A percentile compares a stretch with the other conserved stretches of the same genome.
These are phyloP conservation scores for Cynodonichthys magdalenae DNA, from an alignment of 2,797 vertebrate species.

Conservation along the genomic window DNA sequence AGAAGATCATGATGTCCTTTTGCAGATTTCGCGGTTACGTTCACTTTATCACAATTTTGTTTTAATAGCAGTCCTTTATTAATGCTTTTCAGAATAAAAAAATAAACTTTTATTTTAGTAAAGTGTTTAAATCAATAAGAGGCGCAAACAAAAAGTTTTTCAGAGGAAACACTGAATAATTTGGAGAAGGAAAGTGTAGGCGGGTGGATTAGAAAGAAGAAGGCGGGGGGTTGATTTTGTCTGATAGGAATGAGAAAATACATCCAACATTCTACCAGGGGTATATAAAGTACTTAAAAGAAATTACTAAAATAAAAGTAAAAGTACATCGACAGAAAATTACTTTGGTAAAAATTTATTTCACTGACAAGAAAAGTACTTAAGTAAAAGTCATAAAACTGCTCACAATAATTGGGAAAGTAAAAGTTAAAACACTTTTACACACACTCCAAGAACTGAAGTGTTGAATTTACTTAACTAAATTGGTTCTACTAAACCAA, in stretches of 20 bases:
- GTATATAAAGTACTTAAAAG: too few relatives aligned
- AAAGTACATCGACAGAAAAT: too few relatives aligned
- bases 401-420: too few relatives aligned
- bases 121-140: conserved; percentile 29
- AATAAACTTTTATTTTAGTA: neutral
- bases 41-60: conserved; percentile 13
- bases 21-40: neutral
- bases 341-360: too few relatives aligned
- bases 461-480: too few relatives aligned
- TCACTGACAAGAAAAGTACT: too few relatives aligned
- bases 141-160: conserved; percentile 38
- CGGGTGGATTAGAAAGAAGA: conserved; percentile 3
- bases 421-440: too few relatives aligned
- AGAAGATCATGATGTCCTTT: conserved; percentile 53
- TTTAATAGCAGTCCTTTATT: neutral
- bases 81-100: neutral
- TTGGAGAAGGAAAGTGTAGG: conserved; percentile 49
- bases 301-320: too few relatives aligned
- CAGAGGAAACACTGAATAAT: conserved; percentile 62
- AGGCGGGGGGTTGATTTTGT: conserved; percentile 12
- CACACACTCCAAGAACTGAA: too few relatives aligned
- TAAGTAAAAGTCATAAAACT: too few relatives aligned
- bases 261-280: conserved; percentile 6
- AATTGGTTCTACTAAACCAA: too few relatives aligned
- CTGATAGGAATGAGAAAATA: conserved; percentile 58